A percentile compares a stretch with the other conserved stretches of the same genome.
Conservation (phyloP, 2,888 invertebrate genomes). For the Syritta pipiens region DNA sequence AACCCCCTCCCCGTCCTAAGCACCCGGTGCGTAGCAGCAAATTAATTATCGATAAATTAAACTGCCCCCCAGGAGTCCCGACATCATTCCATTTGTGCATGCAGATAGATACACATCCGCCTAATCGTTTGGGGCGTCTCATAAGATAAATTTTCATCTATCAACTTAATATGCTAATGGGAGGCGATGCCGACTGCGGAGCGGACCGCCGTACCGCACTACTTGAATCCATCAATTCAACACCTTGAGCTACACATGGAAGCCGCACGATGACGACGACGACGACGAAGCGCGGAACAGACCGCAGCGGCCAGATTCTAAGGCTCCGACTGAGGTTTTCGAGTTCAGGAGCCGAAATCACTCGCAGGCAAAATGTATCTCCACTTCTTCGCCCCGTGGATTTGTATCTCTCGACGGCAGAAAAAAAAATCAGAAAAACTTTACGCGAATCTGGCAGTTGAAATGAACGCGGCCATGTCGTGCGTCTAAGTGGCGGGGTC, state of each 20-base stretch:
- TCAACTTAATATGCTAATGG: conserved; percentile 68
- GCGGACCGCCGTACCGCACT: conserved; percentile 46
- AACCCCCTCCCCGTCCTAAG: too few relatives aligned
- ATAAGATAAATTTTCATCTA: conserved; percentile 68
- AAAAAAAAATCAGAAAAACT: background rate
- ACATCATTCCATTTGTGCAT: conserved; percentile 62
- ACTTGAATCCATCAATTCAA: conserved; percentile 70
- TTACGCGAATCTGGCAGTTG: background rate
- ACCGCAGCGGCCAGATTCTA: too few relatives aligned
- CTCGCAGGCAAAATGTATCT: conserved; percentile 48
- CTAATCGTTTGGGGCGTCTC: conserved; percentile 67
- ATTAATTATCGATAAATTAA: conserved; percentile 67
- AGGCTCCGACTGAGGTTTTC: too few relatives aligned
- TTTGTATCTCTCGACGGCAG: background rate
- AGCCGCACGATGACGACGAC: too few relatives aligned
- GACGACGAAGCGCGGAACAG: too few relatives aligned
- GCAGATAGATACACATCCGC: too few relatives aligned
- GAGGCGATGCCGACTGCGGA: conserved; percentile 53
- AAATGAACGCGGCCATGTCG: conserved; percentile 40
- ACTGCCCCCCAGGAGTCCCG: conserved; percentile 45
- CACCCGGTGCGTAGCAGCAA: conserved; percentile 55
- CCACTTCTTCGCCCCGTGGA: conserved; percentile 10
- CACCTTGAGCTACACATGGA: conserved; percentile 67
- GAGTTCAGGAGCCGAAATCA: conserved; percentile 37
- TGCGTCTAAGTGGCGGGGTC: conserved; percentile 16